Evolutionary conservation across 2,888 invertebrate species (phyloP).

Genomic region (Papilio demoleus): DNA sequence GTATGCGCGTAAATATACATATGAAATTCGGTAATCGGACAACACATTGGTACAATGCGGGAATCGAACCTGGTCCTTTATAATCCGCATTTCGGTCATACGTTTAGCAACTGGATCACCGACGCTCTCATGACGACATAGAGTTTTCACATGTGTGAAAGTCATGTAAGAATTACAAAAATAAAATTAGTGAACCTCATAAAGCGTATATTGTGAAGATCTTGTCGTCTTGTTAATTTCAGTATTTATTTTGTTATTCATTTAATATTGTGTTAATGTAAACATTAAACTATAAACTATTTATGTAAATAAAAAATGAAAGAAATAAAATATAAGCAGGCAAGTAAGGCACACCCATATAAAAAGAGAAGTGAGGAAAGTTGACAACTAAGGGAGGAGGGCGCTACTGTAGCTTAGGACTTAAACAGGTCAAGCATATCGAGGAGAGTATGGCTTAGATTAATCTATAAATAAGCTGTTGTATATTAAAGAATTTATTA

Average conservation of each 20-base stretch:
- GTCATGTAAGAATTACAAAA: too few species aligned
- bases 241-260: not conserved
- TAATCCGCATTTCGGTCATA: too few species aligned
- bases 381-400: conserved; percentile 6
- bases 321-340: not conserved
- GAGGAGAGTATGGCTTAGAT: not conserved
- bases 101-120: too few species aligned
- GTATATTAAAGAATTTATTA: not conserved
- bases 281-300: not conserved
- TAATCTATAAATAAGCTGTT: conserved; percentile 15
- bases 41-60: too few species aligned
- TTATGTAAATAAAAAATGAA: not conserved
- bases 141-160: too few species aligned
- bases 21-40: too few species aligned
- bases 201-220: too few species aligned
- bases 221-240: not conserved
- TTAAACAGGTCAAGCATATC: conserved; percentile 16
- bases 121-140: too few species aligned
- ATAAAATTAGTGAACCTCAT: too few species aligned
- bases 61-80: too few species aligned
- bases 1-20: too few species aligned
- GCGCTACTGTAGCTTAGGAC: conserved; percentile 8
- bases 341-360: conserved; percentile 4
- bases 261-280: not conserved
- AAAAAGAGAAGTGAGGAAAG: conserved; percentile 6